Conservation (phyloP, 2,797 vertebrate species). For the Sebastes iracundus region DNA sequence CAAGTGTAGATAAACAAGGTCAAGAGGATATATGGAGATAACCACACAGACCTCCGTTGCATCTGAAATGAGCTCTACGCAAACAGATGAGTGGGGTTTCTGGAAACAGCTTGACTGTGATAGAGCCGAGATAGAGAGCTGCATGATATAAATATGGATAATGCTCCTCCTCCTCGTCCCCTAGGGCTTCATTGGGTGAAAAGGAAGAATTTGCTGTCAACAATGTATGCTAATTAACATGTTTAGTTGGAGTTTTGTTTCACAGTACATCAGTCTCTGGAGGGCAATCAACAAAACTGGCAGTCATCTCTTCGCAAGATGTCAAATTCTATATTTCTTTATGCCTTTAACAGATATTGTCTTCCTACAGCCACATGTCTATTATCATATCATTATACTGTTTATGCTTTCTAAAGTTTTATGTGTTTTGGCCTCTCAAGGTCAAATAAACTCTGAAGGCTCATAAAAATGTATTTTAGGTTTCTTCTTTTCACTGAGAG, state of each 20-base stretch:
- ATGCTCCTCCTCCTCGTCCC: slow-evolving; percentile 12
- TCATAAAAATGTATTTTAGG: slow-evolving; percentile 37
- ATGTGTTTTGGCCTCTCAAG: slow-evolving; percentile 31
- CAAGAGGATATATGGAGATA: slow-evolving; percentile 3
- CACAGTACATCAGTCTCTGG: slow-evolving; percentile 42
- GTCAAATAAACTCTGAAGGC: slow-evolving; percentile 40
- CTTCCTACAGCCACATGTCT: background rate
- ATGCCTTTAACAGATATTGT: slow-evolving; percentile 12
- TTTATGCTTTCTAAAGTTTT: slow-evolving; percentile 35
- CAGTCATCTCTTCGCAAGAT: slow-evolving; percentile 34
- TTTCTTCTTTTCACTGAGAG: slow-evolving; percentile 31
- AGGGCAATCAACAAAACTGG: slow-evolving; percentile 40
- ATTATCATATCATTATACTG: slow-evolving; percentile 44
- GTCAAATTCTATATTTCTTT: slow-evolving; percentile 2
- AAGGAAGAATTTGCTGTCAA: slow-evolving; percentile 43
- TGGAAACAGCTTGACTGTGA: slow-evolving; percentile 36
- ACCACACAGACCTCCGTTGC: background rate
- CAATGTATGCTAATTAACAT: slow-evolving; percentile 56
- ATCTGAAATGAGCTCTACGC: slow-evolving; percentile 27
- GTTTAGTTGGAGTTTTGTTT: slow-evolving; percentile 40
- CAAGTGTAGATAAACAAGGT: slow-evolving; percentile 38
- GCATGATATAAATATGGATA: slow-evolving; percentile 49
- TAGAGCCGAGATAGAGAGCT: slow-evolving; percentile 12
- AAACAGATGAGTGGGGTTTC: slow-evolving; percentile 27
- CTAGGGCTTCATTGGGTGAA: slow-evolving; percentile 26